Evolutionary conservation across 2,888 invertebrate species (phyloP), one percentile per base, ranked within the genome.

Genomic region (Drosophila acutilabella): DNA sequence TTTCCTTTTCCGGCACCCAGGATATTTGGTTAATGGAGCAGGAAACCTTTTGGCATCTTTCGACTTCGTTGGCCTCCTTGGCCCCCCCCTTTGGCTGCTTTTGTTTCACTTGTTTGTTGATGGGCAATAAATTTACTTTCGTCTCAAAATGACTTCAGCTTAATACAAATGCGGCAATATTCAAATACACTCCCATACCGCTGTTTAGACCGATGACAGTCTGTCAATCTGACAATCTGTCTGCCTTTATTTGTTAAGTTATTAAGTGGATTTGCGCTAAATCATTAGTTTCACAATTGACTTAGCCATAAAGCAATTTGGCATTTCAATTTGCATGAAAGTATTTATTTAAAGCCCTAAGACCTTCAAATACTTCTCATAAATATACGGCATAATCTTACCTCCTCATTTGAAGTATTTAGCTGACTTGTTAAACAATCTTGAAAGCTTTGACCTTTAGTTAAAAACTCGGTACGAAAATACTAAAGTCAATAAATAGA

Each of bases 61-160:
- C 2, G 4, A 2, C 10, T 7, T 3, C 36, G 13, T 36, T 36
- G 72, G 71, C 68, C 71, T 38, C 65, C 65, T 4, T 36, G 3
- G 5, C 4, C 4, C 36, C 13, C 4, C 11, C 8, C 0, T 13
- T 13, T 36, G 72, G 69, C 69, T 67, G 40, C 65, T 65, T 69
- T 36, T 42, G 42, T 53, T 42, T 53, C 53, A 47, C 54, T 59
- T 74, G 45, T 33, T 58, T 64, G 42, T 51, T 59, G 64, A 60
- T 64, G 69, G 78, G 71, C 85, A 64, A 84, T 84, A 84, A 87
- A 84, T 87, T 80, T 65, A 59, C 71, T 82, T 76, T 74, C 67
- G 72, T 76, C 65, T 76, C 59, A 80, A 82, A 30, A 87, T 85
- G 79, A 80, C 79, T 87, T 56, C 77, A 82, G 80, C 85, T 87